phyloP scores from a whole-genome alignment of 2,797 vertebrate genomes.

The Thripadectes ignobilis region DNA sequence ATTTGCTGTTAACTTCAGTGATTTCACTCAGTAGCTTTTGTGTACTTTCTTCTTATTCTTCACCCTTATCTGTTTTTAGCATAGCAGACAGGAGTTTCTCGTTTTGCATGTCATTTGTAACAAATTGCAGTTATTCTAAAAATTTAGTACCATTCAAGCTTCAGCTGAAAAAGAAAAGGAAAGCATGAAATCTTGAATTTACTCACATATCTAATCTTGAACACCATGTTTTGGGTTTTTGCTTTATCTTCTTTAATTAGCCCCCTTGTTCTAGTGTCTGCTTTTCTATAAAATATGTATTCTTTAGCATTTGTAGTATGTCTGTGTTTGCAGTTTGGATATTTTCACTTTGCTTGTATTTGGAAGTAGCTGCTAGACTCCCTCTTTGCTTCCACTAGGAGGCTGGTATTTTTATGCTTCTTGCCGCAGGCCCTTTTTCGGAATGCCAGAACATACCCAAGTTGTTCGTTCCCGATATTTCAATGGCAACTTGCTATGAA shows the following conservation, averaged over 20 bases:
- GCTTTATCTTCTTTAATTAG: neutral
- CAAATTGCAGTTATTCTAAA: neutral
- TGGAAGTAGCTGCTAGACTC: neutral
- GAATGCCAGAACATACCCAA: neutral
- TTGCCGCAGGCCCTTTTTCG: neutral
- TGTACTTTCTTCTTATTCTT: neutral
- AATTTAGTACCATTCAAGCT: neutral
- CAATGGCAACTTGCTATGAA: neutral
- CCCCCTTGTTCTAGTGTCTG: neutral
- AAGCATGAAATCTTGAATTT: neutral
- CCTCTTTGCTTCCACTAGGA: neutral
- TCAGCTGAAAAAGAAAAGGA: neutral
- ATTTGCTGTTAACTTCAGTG: neutral
- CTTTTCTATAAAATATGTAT: neutral
- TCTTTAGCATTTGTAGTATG: neutral
- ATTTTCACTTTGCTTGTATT: neutral
- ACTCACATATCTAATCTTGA: neutral
- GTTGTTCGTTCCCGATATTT: neutral
- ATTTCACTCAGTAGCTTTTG: neutral
- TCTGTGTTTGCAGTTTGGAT: neutral
- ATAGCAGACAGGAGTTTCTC: neutral
- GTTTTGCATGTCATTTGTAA: neutral
- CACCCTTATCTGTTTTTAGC: neutral
- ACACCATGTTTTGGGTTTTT: neutral
- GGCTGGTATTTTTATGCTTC: neutral